Conservation (phyloP, 1,140 invertebrate genomes). For the Episyrphus balteatus region DNA sequence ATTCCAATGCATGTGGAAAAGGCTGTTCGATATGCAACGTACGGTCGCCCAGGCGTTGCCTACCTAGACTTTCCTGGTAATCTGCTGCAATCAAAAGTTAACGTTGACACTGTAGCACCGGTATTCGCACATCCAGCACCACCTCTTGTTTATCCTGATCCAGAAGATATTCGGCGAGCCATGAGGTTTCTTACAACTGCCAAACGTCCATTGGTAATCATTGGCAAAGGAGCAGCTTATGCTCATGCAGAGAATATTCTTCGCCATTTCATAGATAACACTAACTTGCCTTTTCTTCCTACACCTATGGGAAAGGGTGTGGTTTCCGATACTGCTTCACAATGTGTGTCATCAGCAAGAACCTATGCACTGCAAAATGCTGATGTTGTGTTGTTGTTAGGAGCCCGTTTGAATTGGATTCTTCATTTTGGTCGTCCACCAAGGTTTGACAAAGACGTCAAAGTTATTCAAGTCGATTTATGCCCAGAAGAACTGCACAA, state of each 20-base stretch:
- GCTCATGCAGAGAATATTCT: conserved; percentile 61
- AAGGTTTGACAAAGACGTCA: conserved; percentile 67
- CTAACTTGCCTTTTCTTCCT: conserved; percentile 76
- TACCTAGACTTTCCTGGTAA: conserved; percentile 89
- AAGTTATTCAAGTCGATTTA: conserved; percentile 88
- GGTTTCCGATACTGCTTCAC: conserved; percentile 64
- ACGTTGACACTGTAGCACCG: conserved; percentile 32
- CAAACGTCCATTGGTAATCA: conserved; percentile 72
- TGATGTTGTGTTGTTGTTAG: conserved; percentile 80
- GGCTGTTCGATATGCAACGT: conserved; percentile 70
- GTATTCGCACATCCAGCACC: conserved; percentile 40
- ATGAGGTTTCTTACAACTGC: conserved; percentile 57
- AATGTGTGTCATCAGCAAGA: conserved; percentile 74
- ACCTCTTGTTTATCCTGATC: conserved; percentile 58
- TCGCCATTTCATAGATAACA: conserved; percentile 54
- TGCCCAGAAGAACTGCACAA: conserved; percentile 86
- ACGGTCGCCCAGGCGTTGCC: conserved; percentile 75
- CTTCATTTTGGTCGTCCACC: conserved; percentile 90
- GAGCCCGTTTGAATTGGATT: conserved; percentile 94
- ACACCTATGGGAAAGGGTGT: conserved; percentile 98
- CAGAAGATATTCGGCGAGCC: conserved; percentile 53
- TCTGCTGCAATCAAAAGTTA: conserved; percentile 46
- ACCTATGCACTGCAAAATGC: conserved; percentile 76
- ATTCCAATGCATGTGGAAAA: conserved; percentile 90
- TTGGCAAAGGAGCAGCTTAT: conserved; percentile 92